phyloP scores from a whole-genome alignment of 37 sponge, comb jelly and placozoan genomes.

The Corticium candelabrum region DNA sequence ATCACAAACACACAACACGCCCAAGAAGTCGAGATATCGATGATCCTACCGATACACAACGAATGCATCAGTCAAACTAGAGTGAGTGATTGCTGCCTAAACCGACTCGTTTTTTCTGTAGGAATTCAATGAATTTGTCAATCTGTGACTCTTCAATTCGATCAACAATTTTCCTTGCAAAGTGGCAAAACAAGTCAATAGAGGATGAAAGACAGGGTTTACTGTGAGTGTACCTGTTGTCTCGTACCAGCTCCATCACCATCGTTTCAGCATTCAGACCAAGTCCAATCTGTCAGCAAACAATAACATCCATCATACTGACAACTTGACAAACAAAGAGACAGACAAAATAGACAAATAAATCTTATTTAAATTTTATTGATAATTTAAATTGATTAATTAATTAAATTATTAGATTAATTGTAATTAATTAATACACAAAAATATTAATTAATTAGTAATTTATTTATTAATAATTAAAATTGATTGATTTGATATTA shows the following conservation, averaged over 20 bases:
- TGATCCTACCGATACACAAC: slow-evolving; percentile 22
- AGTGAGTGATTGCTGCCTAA: background rate
- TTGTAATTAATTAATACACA: no score
- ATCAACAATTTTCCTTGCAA: background rate
- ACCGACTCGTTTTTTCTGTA: background rate
- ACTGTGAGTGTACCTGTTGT: slow-evolving; percentile 44
- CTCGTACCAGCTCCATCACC: slow-evolving; percentile 64
- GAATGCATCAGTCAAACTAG: background rate
- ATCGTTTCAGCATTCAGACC: slow-evolving; percentile 73
- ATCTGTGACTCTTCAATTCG: background rate
- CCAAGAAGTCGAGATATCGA: slow-evolving; percentile 44
- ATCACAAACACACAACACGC: slow-evolving; percentile 54
- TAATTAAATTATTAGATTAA: no score
- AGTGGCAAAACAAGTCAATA: background rate
- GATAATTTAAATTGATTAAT: no score
- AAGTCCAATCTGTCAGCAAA: slow-evolving; percentile 31
- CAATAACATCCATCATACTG: no score
- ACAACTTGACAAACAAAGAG: background rate
- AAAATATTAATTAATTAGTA: no score
- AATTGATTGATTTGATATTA: no score
- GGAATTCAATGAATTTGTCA: background rate
- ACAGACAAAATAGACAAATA: no score
- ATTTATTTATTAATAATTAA: no score
- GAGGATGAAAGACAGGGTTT: background rate
- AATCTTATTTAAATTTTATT: no score